phyloP scores from a whole-genome alignment of 2,888 invertebrate species.

The Eulithis prunata region DNA sequence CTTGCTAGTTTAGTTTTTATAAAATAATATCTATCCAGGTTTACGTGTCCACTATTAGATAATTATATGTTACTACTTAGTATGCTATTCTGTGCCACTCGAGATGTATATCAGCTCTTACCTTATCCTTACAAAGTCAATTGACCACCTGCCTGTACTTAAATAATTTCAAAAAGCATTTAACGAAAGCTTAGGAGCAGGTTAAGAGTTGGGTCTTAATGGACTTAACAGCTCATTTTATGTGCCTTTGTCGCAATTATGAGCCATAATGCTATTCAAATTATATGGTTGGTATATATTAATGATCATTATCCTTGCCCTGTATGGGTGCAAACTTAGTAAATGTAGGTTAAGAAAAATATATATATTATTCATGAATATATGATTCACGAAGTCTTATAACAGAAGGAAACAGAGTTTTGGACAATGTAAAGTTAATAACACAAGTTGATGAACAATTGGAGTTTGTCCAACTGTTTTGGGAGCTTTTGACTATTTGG shows the following conservation, averaged over 20 bases:
- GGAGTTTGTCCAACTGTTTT: too few relatives aligned
- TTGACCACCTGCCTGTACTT: not conserved
- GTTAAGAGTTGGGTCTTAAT: conserved; percentile 3
- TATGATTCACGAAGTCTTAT: too few relatives aligned
- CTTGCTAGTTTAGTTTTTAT: not conserved
- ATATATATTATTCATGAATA: too few relatives aligned
- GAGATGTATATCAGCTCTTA: not conserved
- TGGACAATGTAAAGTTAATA: too few relatives aligned
- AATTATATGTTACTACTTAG: too few relatives aligned
- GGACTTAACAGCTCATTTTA: conserved; percentile 15
- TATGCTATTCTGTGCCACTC: not conserved
- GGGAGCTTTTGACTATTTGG: too few relatives aligned
- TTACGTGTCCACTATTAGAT: not conserved
- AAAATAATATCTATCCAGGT: not conserved
- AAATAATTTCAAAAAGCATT: not conserved
- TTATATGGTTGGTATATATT: conserved; percentile 14
- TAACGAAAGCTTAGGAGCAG: not conserved
- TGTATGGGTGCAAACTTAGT: not conserved
- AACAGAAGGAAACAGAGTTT: too few relatives aligned
- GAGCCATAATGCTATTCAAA: conserved; percentile 16
- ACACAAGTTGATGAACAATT: too few relatives aligned
- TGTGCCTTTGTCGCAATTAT: conserved; percentile 18
- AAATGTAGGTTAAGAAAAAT: not conserved
- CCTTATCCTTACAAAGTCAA: not conserved
- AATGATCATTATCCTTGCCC: conserved; percentile 23